Evolutionary conservation across 2,797 vertebrate species (phyloP).

Genomic region (Discoglossus pictus): DNA sequence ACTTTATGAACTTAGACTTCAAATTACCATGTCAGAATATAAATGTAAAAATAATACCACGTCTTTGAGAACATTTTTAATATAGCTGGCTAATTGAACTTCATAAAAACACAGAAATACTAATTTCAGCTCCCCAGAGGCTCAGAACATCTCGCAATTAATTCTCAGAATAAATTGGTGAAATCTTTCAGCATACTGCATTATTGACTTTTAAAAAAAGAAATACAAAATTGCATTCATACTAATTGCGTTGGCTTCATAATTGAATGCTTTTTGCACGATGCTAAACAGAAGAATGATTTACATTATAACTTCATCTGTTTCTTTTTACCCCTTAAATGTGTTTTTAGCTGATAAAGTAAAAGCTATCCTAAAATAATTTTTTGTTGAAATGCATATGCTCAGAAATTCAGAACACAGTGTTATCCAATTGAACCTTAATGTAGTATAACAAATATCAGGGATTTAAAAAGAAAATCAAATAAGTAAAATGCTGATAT

Average conservation of each 20-base stretch:
- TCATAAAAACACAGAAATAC: slow-evolving; percentile 39
- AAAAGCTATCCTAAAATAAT: slow-evolving; percentile 23
- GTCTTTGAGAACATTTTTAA: slow-evolving; percentile 34
- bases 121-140: slow-evolving; percentile 34
- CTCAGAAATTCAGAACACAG: slow-evolving; percentile 1
- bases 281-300: slow-evolving; percentile 24
- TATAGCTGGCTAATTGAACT: slow-evolving; percentile 39
- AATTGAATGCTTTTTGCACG: slow-evolving; percentile 36
- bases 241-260: slow-evolving; percentile 38
- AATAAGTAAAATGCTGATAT: neutral
- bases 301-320: slow-evolving; percentile 19
- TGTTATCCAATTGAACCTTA: neutral
- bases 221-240: slow-evolving; percentile 31
- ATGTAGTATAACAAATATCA: slow-evolving; percentile 1
- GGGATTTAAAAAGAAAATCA: neutral
- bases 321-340: too few relatives aligned
- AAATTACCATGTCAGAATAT: slow-evolving; percentile 25
- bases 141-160: slow-evolving; percentile 40
- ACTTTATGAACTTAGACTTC: slow-evolving; percentile 22
- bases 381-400: slow-evolving; percentile 11
- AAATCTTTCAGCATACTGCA: slow-evolving; percentile 26
- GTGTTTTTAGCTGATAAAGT: slow-evolving; percentile 3
- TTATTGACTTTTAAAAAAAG: slow-evolving; percentile 39
- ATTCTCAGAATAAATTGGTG: slow-evolving; percentile 34
- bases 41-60: slow-evolving; percentile 37